Evolutionary conservation across 64 coral and sea anemone species (phyloP).

Genomic region (Astreopora myriophthalma): DNA sequence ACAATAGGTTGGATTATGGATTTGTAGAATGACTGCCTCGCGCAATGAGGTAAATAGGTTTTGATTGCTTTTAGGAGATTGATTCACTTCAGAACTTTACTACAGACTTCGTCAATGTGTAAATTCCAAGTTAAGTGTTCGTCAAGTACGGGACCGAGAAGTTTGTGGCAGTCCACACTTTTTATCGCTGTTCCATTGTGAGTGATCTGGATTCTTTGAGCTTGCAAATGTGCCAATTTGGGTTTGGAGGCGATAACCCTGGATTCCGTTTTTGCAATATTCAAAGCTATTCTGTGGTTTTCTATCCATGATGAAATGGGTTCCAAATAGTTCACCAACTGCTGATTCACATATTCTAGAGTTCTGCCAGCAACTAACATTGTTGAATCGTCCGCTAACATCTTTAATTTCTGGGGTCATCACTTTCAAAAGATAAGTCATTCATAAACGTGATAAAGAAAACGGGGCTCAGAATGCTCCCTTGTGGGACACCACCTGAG

Average conservation of each 20-base stretch:
- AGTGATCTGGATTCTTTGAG: background rate
- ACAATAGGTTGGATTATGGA: too few species aligned
- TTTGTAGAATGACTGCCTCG: too few species aligned
- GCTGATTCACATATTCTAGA: conserved; percentile 1
- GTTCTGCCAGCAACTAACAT: conserved; percentile 6
- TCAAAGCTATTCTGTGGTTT: background rate
- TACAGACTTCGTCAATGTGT: too few species aligned
- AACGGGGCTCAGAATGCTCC: background rate
- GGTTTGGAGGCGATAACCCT: background rate
- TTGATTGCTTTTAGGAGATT: too few species aligned
- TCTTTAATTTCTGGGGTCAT: background rate
- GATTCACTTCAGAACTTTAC: too few species aligned
- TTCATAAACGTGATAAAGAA: background rate
- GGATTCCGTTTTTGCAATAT: background rate
- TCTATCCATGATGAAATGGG: background rate
- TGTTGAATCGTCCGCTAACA: background rate
- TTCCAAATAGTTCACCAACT: background rate
- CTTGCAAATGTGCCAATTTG: background rate
- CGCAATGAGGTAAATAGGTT: too few species aligned
- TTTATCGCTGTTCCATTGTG: background rate
- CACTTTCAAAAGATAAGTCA: background rate
- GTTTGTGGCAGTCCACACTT: background rate
- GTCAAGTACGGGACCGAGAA: background rate
- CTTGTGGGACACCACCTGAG: background rate
- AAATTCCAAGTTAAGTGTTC: background rate